These are phyloP conservation scores for Apantesis nais DNA, from an alignment of 2,888 invertebrate genomes.

Conservation along the genomic window DNA sequence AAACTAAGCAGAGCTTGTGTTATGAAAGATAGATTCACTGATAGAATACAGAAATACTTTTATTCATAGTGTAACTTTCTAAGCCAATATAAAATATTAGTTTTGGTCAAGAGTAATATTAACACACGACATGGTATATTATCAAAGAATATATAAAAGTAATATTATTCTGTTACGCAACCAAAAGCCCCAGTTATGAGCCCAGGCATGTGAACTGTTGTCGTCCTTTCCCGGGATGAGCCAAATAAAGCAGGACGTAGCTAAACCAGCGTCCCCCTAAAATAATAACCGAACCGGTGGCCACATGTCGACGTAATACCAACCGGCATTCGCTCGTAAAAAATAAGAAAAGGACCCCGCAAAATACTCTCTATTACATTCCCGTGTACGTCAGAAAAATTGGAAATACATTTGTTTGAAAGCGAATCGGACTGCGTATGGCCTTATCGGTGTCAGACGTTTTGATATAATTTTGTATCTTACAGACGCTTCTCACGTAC, in stretches of 20 bases:
- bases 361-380: conserved; percentile 79
- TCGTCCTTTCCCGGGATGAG: conserved; percentile 49
- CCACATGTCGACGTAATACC: conserved; percentile 80
- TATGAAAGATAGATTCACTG: no score
- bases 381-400: conserved; percentile 68
- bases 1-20: no score
- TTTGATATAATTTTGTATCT: conserved; percentile 47
- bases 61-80: neutral
- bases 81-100: neutral
- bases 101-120: neutral
- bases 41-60: no score
- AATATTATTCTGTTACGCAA: conserved; percentile 40
- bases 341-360: conserved; percentile 77
- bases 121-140: conserved; percentile 12
- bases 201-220: conserved; percentile 25
- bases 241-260: conserved; percentile 60
- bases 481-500: conserved; percentile 28
- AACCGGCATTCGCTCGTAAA: conserved; percentile 73
- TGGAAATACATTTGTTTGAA: conserved; percentile 74
- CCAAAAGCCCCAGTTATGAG: conserved; percentile 30
- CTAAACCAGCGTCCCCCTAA: conserved; percentile 61
- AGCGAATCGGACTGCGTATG: conserved; percentile 51
- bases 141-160: neutral
- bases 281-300: conserved; percentile 76
- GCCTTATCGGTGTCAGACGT: conserved; percentile 38